Percentiles rank a stretch among this genome's conserved stretches.
These are phyloP conservation scores for Sinocyclocheilus rhinocerous DNA, from an alignment of 2,113 vertebrate genomes.

Conservation along the genomic window DNA sequence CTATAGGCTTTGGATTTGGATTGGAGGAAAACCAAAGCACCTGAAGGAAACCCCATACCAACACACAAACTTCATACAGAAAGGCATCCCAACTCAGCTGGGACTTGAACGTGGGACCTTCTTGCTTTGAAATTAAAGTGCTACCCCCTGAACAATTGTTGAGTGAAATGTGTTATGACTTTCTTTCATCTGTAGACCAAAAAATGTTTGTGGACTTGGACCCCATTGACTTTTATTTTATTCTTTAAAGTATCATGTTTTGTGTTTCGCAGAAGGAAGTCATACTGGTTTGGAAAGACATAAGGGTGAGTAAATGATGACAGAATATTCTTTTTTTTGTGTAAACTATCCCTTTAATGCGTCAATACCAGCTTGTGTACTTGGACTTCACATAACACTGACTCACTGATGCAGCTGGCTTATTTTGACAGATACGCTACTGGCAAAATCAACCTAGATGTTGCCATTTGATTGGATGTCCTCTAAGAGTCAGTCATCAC, in stretches of 20 bases:
- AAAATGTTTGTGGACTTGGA: background rate
- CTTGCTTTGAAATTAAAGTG: background rate
- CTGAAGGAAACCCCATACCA: background rate
- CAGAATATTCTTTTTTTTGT: background rate
- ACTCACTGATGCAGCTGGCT: constrained; percentile 13
- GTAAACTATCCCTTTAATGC: background rate
- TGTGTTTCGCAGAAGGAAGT: background rate
- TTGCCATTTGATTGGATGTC: constrained; percentile 33
- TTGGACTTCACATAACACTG: constrained; percentile 12
- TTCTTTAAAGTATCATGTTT: background rate
- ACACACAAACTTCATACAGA: background rate
- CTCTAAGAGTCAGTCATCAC: constrained; percentile 37
- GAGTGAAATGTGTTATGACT: background rate
- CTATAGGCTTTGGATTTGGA: background rate
- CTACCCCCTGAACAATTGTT: too few relatives aligned
- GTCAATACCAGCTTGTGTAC: constrained; percentile 11
- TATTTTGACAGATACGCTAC: constrained; percentile 22
- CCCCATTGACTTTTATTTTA: background rate
- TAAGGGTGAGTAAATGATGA: background rate
- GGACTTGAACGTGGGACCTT: background rate
- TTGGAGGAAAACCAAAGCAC: background rate
- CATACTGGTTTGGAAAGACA: too few relatives aligned
- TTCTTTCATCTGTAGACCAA: background rate
- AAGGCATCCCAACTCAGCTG: background rate
- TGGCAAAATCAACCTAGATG: background rate